Percentiles rank a stretch among this genome's conserved stretches.
Evolutionary conservation across 64 coral and sea anemone genomes (phyloP).

Genomic region (Pocillopora verrucosa): DNA sequence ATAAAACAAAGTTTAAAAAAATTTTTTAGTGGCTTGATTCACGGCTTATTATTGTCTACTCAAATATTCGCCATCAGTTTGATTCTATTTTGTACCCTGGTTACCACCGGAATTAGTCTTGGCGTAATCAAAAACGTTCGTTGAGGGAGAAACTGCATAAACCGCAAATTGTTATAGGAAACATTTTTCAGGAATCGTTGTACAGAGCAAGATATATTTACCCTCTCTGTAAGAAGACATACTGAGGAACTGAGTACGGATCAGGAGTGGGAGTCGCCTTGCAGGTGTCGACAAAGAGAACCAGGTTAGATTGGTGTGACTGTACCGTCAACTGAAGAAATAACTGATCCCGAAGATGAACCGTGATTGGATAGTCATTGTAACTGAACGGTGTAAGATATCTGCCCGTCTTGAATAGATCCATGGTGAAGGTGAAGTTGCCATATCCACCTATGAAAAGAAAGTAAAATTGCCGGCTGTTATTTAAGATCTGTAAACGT

Average conservation of each 20-base stretch:
- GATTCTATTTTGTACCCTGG: too few relatives aligned
- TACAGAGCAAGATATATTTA: background rate
- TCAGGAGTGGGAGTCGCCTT: conserved; percentile 55
- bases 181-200: background rate
- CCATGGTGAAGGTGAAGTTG: conserved; percentile 65
- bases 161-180: background rate
- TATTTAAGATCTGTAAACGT: background rate
- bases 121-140: too few relatives aligned
- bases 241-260: conserved; percentile 63
- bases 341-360: conserved; percentile 45
- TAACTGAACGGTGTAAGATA: conserved; percentile 35
- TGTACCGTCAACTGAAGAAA: conserved; percentile 67
- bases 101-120: too few relatives aligned
- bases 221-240: conserved; percentile 68
- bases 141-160: too few relatives aligned
- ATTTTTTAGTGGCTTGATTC: too few relatives aligned
- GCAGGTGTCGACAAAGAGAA: conserved; percentile 73
- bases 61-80: too few relatives aligned
- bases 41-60: too few relatives aligned
- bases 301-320: conserved; percentile 35
- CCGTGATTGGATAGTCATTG: conserved; percentile 55
- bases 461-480: background rate
- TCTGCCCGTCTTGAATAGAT: conserved; percentile 42
- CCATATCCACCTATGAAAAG: conserved; percentile 45
- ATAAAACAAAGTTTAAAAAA: too few relatives aligned